These are phyloP conservation scores for Eilema caniola DNA, from an alignment of 2,888 invertebrate genomes.

Conservation along the genomic window DNA sequence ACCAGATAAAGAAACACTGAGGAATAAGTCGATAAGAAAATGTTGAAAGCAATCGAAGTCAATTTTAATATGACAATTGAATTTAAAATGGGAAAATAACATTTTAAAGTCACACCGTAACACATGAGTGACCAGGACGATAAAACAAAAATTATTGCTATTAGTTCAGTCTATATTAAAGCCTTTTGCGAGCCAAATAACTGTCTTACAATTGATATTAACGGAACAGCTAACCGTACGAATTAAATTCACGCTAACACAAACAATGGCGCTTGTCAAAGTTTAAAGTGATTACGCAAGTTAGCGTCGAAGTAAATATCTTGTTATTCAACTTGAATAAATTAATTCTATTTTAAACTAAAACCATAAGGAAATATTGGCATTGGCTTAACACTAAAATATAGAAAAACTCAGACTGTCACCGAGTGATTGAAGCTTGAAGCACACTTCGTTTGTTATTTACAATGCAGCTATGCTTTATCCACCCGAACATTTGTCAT, in stretches of 20 bases:
- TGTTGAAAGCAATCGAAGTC: neutral
- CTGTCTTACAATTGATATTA: slow-evolving; percentile 13
- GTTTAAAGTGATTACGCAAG: slow-evolving; percentile 40
- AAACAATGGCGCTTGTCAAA: slow-evolving; percentile 41
- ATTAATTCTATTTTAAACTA: slow-evolving; percentile 31
- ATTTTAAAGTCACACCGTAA: neutral
- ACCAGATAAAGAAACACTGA: neutral
- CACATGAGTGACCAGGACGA: neutral
- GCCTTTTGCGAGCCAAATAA: neutral
- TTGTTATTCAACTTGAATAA: slow-evolving; percentile 35
- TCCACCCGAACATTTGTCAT: no score
- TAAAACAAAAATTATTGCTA: neutral
- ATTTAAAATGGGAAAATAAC: neutral
- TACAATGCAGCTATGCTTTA: no score
- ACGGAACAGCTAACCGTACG: slow-evolving; percentile 18
- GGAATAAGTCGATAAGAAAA: neutral
- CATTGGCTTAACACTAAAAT: neutral
- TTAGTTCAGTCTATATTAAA: neutral
- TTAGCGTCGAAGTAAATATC: slow-evolving; percentile 40
- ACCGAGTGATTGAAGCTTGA: no score
- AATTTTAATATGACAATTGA: neutral
- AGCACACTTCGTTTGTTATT: no score
- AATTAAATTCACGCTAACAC: slow-evolving; percentile 27
- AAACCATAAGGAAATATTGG: slow-evolving; percentile 14
- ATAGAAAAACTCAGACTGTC: no score